Conservation (phyloP, 2,113 vertebrate species). For the Oophaga pumilio region DNA sequence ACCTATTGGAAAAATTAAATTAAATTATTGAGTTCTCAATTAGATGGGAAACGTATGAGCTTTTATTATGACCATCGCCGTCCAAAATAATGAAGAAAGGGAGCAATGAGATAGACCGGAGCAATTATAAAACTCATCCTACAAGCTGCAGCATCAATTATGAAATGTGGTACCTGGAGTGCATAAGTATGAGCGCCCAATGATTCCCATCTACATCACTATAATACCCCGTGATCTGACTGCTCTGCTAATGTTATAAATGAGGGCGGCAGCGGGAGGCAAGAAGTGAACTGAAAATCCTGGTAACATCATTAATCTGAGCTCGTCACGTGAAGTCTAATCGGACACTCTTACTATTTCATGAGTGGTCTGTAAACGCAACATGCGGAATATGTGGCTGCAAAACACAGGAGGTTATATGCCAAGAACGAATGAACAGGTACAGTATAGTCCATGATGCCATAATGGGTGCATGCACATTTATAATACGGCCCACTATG, state of each 20-base stretch:
- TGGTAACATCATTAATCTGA: slow-evolving; percentile 39
- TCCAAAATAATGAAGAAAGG: background rate
- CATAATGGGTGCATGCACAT: background rate
- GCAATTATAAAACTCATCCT: background rate
- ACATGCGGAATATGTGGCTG: background rate
- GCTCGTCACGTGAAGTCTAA: background rate
- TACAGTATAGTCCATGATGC: background rate
- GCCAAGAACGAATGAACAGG: background rate
- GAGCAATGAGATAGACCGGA: background rate
- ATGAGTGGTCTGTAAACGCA: background rate
- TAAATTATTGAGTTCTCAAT: background rate
- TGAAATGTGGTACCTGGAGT: background rate
- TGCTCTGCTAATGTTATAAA: slow-evolving; percentile 13
- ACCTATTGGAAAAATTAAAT: background rate
- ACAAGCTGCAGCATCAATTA: background rate
- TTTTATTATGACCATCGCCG: background rate
- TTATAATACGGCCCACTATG: background rate
- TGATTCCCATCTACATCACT: background rate
- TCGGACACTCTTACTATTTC: background rate
- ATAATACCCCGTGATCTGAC: background rate
- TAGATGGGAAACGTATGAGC: background rate
- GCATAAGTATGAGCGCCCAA: no score
- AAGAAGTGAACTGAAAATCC: slow-evolving; percentile 1
- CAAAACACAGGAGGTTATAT: background rate
- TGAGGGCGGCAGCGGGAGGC: background rate